Percentiles rank a stretch among this genome's conserved stretches.
These are phyloP conservation scores for Falco berigora DNA, from an alignment of 2,797 vertebrate species.

Conservation along the genomic window DNA sequence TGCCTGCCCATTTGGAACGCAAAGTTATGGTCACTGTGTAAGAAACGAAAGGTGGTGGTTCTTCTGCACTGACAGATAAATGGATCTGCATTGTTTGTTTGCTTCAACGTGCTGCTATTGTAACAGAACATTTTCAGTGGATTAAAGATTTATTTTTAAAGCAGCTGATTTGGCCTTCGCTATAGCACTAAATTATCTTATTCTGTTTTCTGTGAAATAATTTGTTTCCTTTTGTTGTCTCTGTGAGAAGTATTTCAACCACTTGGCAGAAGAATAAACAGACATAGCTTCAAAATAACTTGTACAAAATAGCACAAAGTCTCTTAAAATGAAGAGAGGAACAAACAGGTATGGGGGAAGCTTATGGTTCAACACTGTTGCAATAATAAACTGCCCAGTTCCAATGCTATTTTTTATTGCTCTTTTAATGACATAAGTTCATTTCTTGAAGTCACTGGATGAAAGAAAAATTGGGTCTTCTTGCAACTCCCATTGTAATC, in stretches of 20 bases:
- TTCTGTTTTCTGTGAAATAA: background rate
- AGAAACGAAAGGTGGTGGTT: background rate
- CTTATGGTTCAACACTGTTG: background rate
- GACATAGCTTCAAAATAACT: background rate
- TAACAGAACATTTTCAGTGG: background rate
- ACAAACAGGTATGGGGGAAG: background rate
- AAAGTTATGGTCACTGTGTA: background rate
- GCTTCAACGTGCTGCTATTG: background rate
- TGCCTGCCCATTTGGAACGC: background rate
- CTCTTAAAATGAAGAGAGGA: background rate
- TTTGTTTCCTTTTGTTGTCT: conserved; percentile 14
- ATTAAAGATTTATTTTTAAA: conserved; percentile 9
- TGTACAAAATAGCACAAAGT: background rate
- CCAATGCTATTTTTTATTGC: background rate
- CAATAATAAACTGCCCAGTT: background rate
- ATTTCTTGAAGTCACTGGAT: background rate
- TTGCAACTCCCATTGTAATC: background rate
- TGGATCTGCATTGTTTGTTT: background rate
- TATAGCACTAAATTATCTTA: background rate
- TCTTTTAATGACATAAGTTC: background rate
- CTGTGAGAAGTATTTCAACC: background rate
- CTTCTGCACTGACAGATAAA: background rate
- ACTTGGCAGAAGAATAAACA: conserved; percentile 21
- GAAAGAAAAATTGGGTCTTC: background rate
- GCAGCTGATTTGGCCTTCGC: background rate